Evolutionary conservation across 2,113 vertebrate genomes (phyloP), one percentile per base, ranked within the genome.

Genomic region (Scomber japonicus): DNA sequence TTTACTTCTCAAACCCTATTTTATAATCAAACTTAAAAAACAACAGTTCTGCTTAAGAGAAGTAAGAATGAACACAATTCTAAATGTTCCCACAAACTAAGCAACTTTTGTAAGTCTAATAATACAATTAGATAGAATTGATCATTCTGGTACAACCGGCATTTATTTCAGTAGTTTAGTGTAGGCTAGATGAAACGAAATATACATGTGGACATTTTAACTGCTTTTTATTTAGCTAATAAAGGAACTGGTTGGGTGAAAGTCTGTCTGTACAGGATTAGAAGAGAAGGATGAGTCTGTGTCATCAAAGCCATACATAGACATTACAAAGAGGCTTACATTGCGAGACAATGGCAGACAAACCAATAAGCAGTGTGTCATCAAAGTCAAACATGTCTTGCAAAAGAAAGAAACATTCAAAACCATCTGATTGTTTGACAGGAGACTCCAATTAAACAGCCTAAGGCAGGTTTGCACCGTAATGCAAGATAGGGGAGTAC

Each of bases 121-220:
- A 40, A 40, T 40, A 40, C 8, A 10, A 40, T 40, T 40, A 8
- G 2, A 40, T 40, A 40, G 0, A 40, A 40, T 40, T 40, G 9
- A 10, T 6, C 8, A 40, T 40, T 40, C 35, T 40, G 9, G 35
- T 50, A 83, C 10, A 71, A 45, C 1, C 21, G 30, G 50, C 3
- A 27, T 48, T 71, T 68, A 49, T 44, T 63, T 63, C 8, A 40
- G 35, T 40, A 40, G 35, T 40, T 40, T 9, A 40, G 35, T 40
- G 35, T 40, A 40, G 35, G 35, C 9, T 40, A 40, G 35, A 2
- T 40, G 9, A 40, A 9, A 51, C 21, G 40, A 21, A n/a, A 51
- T 80, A n/a, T 75, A 57, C 6, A 66, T 40, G 59, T 19, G 56
- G 17, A 50, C 19, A 61, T 50, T 56, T 55, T 65, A 71, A 63